Base-by-base conservation (phyloP, 2,797 vertebrate species). In the Petrocephalus schoutedeni region DNA sequence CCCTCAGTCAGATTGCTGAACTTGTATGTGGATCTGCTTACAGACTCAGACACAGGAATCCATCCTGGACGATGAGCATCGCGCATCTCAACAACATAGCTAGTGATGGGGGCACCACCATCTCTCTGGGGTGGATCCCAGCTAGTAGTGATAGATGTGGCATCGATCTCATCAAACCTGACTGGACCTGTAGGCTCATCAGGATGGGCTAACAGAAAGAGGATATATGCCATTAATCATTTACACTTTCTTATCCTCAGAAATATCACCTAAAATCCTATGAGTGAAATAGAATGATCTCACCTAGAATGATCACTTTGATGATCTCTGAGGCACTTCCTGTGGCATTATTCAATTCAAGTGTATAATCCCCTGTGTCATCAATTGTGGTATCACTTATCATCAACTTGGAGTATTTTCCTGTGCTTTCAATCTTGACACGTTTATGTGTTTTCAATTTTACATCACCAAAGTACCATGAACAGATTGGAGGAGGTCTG, bases 1-100 rank as follows among this genome's bases (percentile, higher is more conserved):
- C 97, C 96, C 94, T 99, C 98, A 51, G 93, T 97, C 89, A 99
- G 95, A 92, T 97, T 98, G 86, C 93, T 95, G 91, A 99, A 99
- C 90, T 97, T 98, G 93, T 96, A 99, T 3, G 89, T 97, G 64
- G 97, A 95, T 91, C 98, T 95, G 87, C 98, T 99, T 89, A 99
- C 97, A 36, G 98, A 97, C 89, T 98, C 97, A 2, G 96, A 98
- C 90, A 99, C 96, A 7, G 98, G 97, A 89, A 99, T 93, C 98
- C 98, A 99, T 91, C 98, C 98, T 49, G 98, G 98, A 89, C 98
- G 97, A 92, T 99, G 98, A 87, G 98, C 98, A 87, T 99, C 98
- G 4, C 98, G 97, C 91, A 99, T 98, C 91, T 99, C 98, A 84
- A 99, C 97, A 82, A 95, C 94, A 7, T 99, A 99, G 16, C 97